Evolutionary conservation across 2,797 vertebrate species (phyloP).

Genomic region (Scolopax bukidnonensis): DNA sequence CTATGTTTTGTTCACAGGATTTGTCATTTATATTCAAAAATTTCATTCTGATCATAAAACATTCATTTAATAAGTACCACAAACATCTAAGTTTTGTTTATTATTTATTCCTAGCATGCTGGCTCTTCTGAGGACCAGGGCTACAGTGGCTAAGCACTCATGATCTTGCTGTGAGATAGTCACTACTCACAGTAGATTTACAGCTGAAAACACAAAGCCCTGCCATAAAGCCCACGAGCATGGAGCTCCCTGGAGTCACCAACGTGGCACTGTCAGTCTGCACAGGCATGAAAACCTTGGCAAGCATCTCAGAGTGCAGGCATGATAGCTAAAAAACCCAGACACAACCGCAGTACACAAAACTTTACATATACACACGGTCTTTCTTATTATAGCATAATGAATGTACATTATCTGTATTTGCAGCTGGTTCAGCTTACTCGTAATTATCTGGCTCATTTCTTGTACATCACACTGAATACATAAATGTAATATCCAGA

Average conservation of each 20-base stretch:
- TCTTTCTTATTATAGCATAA: not conserved
- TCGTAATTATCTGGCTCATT: conserved; percentile 39
- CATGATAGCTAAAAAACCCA: rapidly evolving
- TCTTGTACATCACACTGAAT: conserved; percentile 6
- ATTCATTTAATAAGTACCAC: not conserved
- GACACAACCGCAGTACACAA: not conserved
- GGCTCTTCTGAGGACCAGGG: not conserved
- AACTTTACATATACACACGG: not conserved
- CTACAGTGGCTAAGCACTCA: not conserved
- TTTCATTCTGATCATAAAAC: not conserved
- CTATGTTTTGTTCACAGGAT: not conserved
- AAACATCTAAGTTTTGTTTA: not conserved
- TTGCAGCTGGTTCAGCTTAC: conserved; percentile 49
- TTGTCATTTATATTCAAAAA: not conserved
- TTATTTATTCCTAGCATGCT: not conserved
- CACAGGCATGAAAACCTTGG: not conserved
- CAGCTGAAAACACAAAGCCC: not conserved
- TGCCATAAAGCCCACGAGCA: not conserved
- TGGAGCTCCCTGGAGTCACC: not conserved
- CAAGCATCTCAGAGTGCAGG: not conserved
- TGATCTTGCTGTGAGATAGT: not conserved
- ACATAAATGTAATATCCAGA: conserved; percentile 5
- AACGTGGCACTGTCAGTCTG: not conserved
- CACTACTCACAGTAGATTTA: not conserved
- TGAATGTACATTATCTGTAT: conserved; percentile 35